phyloP scores from a whole-genome alignment of 2,888 invertebrate genomes.

The Andrena flavipes region DNA sequence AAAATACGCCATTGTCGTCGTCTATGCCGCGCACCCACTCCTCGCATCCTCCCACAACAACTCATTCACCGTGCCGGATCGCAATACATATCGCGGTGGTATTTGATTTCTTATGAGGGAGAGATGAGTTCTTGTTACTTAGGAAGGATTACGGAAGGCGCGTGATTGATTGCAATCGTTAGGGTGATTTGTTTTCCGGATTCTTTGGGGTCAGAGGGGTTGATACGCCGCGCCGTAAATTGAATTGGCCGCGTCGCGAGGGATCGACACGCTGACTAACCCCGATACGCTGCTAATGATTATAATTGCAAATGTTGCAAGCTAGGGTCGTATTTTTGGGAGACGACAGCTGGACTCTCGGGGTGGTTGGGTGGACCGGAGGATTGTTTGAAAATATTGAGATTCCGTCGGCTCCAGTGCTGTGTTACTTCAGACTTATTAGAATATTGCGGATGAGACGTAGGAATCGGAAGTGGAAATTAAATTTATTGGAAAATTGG shows the following conservation, averaged over 20 bases:
- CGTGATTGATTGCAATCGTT: constrained; percentile 41
- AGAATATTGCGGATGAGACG: background rate
- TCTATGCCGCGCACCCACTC: too few relatives aligned
- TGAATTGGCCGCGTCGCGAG: constrained; percentile 19
- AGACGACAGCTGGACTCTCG: background rate
- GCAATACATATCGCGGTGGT: constrained; percentile 2
- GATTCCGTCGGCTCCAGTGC: background rate
- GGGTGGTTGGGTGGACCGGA: background rate
- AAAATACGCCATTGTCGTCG: background rate
- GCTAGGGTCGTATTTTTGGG: background rate
- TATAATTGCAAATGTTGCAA: constrained; percentile 6
- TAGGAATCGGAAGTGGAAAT: too few relatives aligned
- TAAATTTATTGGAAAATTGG: too few relatives aligned
- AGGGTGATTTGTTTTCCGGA: constrained; percentile 33
- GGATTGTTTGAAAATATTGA: background rate
- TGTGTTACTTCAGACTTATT: background rate
- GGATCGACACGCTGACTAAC: background rate
- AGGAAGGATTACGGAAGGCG: constrained; percentile 14
- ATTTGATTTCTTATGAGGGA: constrained; percentile 1
- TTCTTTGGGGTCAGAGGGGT: background rate
- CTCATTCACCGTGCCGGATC: background rate
- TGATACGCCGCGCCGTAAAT: constrained; percentile 10
- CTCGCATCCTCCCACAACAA: background rate
- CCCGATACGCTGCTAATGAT: background rate
- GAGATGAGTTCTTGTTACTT: constrained; percentile 33